Evolutionary conservation across 1,140 invertebrate genomes (phyloP).

Genomic region (Bombus superbus): DNA sequence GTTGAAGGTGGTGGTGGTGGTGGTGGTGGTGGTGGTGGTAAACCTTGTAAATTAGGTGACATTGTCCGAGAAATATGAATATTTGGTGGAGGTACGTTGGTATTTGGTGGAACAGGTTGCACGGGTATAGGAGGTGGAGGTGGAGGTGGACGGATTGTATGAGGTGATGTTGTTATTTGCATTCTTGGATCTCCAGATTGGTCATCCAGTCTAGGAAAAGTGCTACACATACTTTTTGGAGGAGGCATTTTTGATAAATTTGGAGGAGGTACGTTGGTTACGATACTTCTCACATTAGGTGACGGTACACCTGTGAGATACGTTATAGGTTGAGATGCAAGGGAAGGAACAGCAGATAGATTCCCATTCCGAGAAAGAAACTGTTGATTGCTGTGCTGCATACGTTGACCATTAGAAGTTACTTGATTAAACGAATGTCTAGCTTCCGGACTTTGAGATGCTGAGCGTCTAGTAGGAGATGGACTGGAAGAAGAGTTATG

Average conservation of each 20-base stretch:
- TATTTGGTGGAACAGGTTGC: constrained; percentile 73
- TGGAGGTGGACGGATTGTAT: constrained; percentile 73
- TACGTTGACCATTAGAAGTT: constrained; percentile 65
- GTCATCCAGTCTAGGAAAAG: constrained; percentile 69
- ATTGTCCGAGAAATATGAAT: constrained; percentile 70
- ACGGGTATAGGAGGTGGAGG: constrained; percentile 64
- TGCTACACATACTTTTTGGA: constrained; percentile 65
- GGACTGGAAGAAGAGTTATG: constrained; percentile 78
- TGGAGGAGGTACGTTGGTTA: constrained; percentile 71
- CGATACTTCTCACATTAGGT: constrained; percentile 68
- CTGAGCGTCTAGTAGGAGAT: constrained; percentile 72
- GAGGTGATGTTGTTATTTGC: constrained; percentile 78
- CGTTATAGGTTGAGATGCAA: constrained; percentile 75
- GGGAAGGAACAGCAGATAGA: constrained; percentile 71
- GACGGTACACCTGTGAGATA: constrained; percentile 76
- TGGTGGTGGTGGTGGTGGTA: constrained; percentile 11
- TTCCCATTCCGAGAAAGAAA: constrained; percentile 67
- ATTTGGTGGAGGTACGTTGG: constrained; percentile 78
- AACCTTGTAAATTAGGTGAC: constrained; percentile 63
- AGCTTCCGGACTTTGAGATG: constrained; percentile 71
- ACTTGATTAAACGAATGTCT: constrained; percentile 72
- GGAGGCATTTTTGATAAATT: constrained; percentile 78
- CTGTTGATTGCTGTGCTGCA: constrained; percentile 69
- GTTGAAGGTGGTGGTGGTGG: constrained; percentile 48
- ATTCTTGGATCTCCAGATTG: constrained; percentile 66